A percentile compares a stretch with the other conserved stretches of the same genome.
Conservation (phyloP, 2,888 invertebrate species). For the Subacronicta megacephala region DNA sequence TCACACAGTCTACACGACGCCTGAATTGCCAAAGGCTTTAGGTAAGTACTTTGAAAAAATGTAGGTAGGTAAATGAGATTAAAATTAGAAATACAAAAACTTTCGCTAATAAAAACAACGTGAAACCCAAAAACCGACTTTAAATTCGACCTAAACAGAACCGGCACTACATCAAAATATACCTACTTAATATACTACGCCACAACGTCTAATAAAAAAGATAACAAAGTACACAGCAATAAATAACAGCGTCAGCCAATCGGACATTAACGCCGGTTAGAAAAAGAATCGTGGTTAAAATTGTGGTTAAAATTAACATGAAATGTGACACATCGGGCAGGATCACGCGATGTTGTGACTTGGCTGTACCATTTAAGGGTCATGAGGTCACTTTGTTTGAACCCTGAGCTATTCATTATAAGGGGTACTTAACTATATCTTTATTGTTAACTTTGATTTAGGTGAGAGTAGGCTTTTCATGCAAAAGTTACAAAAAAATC, state of each 20-base stretch:
- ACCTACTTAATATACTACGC: conserved; percentile 8
- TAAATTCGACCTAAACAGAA: conserved; percentile 12
- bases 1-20: too few relatives aligned
- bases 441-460: conserved; percentile 9
- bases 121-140: conserved; percentile 7
- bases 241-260: conserved; percentile 42
- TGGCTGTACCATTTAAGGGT: conserved; percentile 28
- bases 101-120: conserved; percentile 15
- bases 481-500: too few relatives aligned
- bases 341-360: conserved; percentile 49
- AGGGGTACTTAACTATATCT: conserved; percentile 18
- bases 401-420: conserved; percentile 5
- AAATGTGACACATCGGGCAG: conserved; percentile 48
- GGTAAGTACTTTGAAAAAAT: too few relatives aligned
- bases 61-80: too few relatives aligned
- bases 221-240: conserved; percentile 36
- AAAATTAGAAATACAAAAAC: conserved; percentile 14
- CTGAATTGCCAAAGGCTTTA: too few relatives aligned
- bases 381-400: conserved; percentile 34
- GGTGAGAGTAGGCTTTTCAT: conserved; percentile 3
- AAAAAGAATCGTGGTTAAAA: conserved; percentile 41
- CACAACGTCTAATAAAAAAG: conserved; percentile 41
- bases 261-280: conserved; percentile 47
- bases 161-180: conserved; percentile 12
- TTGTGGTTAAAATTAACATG: conserved; percentile 52